Base-by-base conservation (phyloP, 92 coral and sea anemone genomes). In the Blastomussa wellsi region DNA sequence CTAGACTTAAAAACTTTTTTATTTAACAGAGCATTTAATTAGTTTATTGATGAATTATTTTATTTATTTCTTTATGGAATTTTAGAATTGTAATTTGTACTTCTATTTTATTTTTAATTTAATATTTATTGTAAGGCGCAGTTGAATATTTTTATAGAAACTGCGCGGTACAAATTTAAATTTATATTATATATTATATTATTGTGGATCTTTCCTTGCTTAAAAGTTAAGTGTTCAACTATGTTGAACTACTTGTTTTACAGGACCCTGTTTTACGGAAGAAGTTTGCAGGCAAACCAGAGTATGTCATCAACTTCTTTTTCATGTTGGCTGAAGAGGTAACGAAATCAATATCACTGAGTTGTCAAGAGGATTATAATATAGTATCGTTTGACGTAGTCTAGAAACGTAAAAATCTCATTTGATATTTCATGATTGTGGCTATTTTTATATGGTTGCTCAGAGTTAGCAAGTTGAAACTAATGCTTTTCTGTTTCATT, bases 301-400 rank as follows among this genome's bases (percentile, higher is more conserved):
- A 96, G 88, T 82, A 96, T 86, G 95, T 96, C 38, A 79, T 96
- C 84, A 96, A 96, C 81, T 96, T 88, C 89, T 94, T 96, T 85
- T 96, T 96, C 83, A 96, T 96, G 98, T 74, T 96, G 37, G 98
- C 98, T 16, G 98, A 96, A 78, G 98, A 96, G 98, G 98, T 94
- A 88, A 72, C 88, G 20, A 51, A 33, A 17, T 7, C 5, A 49
- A 7, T 82, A 2, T 26, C 53, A 35, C 55, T 52, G 28, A 22
- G 55, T 74, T 9, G 33, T 2, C 44, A 24, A 26, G 13, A 32
- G 7, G 26, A 26, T 33, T 44, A 8, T 1, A 60, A 60, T 7
- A 26, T 0, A 26, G 11, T 7, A 6, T 13, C 17, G 9, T 28
- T 7, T 59, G 24, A 5, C 9, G 13, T 0, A 7, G 17, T 3